Percentiles rank a stretch among this genome's conserved stretches.
phyloP scores from a whole-genome alignment of 2,113 vertebrate species.

The Accipiter cooperii region DNA sequence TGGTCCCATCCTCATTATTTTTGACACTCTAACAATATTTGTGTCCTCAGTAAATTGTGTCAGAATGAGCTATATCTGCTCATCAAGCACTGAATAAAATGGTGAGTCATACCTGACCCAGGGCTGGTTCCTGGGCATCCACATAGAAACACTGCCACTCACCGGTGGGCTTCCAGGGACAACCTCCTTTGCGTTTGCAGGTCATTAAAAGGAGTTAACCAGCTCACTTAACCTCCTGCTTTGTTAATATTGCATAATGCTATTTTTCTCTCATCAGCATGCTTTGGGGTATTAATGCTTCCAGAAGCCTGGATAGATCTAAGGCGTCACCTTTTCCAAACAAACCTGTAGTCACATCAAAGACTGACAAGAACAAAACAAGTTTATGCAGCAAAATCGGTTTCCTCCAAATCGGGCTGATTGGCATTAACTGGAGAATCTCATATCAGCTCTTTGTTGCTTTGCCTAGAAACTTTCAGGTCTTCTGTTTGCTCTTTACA shows the following conservation, averaged over 20 bases:
- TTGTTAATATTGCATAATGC: background rate
- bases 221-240: background rate
- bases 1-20: conserved; percentile 3
- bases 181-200: background rate
- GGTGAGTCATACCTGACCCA: conserved; percentile 29
- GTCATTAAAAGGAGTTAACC: background rate
- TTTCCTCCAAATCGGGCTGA: conserved; percentile 8
- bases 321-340: conserved; percentile 27
- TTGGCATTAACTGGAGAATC: conserved; percentile 28
- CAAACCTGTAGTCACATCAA: conserved; percentile 45
- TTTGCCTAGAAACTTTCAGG: conserved; percentile 36
- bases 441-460: conserved; percentile 9
- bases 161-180: background rate
- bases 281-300: conserved; percentile 29
- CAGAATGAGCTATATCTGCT: background rate
- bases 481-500: conserved; percentile 50
- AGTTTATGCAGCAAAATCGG: background rate
- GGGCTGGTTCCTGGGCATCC: background rate
- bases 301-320: conserved; percentile 41
- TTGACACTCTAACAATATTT: conserved; percentile 9
- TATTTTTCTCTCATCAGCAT: background rate
- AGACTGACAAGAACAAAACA: conserved; percentile 53
- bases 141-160: background rate
- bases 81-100: background rate
- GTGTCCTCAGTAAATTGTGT: conserved; percentile 6